These are phyloP conservation scores for Steinernema feltiae DNA, from an alignment of 1,140 invertebrate species.

Conservation along the genomic window DNA sequence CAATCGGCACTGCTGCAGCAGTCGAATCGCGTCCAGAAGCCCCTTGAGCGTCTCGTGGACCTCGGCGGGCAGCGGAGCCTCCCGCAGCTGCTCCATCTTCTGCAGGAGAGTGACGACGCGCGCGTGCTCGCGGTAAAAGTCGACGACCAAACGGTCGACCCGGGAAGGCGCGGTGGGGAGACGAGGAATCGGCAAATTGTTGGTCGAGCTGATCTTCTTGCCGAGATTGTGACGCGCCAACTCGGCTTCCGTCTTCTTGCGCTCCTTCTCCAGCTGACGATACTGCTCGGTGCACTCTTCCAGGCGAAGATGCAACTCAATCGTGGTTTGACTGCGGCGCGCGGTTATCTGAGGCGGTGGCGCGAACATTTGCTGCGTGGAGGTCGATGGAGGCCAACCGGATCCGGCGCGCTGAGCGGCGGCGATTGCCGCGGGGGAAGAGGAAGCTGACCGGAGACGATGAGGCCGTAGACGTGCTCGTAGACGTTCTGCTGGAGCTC, in stretches of 20 bases:
- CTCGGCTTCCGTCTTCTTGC: slow-evolving; percentile 76
- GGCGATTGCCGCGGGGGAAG: slow-evolving; percentile 7
- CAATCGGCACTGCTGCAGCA: slow-evolving; percentile 49
- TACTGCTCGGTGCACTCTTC: slow-evolving; percentile 78
- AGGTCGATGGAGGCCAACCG: background rate
- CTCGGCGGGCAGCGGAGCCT: slow-evolving; percentile 30
- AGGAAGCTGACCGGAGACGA: slow-evolving; percentile 26
- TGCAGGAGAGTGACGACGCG: slow-evolving; percentile 61
- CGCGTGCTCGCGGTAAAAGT: slow-evolving; percentile 74
- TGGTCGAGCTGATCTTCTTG: slow-evolving; percentile 73
- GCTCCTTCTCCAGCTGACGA: slow-evolving; percentile 72
- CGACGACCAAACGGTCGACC: slow-evolving; percentile 75
- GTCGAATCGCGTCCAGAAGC: slow-evolving; percentile 49
- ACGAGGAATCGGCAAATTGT: slow-evolving; percentile 73
- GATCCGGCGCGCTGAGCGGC: background rate
- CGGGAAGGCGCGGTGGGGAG: slow-evolving; percentile 74
- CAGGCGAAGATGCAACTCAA: slow-evolving; percentile 66
- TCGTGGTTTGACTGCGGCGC: slow-evolving; percentile 5
- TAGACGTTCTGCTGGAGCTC: slow-evolving; percentile 45
- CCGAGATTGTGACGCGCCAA: slow-evolving; percentile 74
- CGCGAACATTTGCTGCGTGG: background rate
- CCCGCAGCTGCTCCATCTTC: slow-evolving; percentile 55
- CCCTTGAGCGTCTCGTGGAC: slow-evolving; percentile 46
- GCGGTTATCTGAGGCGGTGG: background rate
- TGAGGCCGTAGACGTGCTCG: slow-evolving; percentile 44